Conservation (phyloP, 2,888 invertebrate species). For the Synanthedon myopaeformis region DNA sequence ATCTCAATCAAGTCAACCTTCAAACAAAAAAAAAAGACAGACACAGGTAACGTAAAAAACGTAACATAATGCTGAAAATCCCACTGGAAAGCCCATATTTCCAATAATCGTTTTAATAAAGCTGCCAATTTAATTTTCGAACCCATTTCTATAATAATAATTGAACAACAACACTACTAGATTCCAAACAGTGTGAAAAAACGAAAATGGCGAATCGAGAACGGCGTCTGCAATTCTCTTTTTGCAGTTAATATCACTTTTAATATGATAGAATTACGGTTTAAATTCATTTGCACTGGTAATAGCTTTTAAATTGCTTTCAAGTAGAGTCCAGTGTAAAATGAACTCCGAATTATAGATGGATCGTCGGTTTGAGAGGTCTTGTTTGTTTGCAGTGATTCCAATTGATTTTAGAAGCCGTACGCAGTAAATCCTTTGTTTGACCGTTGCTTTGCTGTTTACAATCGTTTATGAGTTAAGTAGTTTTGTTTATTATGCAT, state of each 20-base stretch:
- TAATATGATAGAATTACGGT: not conserved
- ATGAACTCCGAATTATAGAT: not conserved
- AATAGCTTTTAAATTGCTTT: not conserved
- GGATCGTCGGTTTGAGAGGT: not conserved
- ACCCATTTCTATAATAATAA: not conserved
- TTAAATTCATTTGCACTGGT: not conserved
- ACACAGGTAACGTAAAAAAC: too few relatives aligned
- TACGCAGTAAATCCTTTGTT: constrained; percentile 49
- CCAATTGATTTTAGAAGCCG: constrained; percentile 62
- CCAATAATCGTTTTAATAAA: not conserved
- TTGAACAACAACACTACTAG: not conserved
- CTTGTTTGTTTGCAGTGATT: constrained; percentile 10
- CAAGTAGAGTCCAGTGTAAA: not conserved
- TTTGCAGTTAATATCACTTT: not conserved
- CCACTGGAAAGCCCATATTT: too few relatives aligned
- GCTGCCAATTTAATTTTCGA: not conserved
- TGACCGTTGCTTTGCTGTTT: constrained; percentile 44
- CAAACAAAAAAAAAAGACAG: too few relatives aligned
- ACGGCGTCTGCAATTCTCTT: not conserved
- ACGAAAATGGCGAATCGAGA: not conserved
- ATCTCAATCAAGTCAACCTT: too few relatives aligned
- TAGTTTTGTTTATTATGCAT: constrained; percentile 24
- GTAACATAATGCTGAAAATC: too few relatives aligned
- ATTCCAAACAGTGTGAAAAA: too few relatives aligned
- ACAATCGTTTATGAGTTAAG: constrained; percentile 65